Percentiles rank a stretch among this genome's conserved stretches.
Evolutionary conservation across 2,888 invertebrate species (phyloP).

Genomic region (Ctena decussata): DNA sequence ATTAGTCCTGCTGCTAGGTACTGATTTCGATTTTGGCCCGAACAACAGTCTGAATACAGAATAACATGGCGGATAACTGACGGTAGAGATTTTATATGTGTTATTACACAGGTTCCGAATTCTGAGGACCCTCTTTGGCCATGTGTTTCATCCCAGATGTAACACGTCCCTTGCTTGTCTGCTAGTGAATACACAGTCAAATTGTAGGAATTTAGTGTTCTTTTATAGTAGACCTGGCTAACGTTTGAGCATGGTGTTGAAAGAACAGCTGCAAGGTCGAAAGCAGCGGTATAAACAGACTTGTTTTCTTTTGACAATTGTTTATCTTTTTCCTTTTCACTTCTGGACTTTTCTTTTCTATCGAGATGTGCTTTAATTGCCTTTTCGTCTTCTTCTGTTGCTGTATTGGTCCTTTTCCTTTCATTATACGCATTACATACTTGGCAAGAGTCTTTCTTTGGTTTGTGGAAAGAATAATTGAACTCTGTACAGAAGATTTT

Average conservation of each 20-base stretch:
- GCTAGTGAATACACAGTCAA: conserved; percentile 42
- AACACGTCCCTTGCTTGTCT: conserved; percentile 28
- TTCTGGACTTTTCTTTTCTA: conserved; percentile 38
- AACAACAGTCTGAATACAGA: conserved; percentile 47
- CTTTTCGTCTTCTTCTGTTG: background rate
- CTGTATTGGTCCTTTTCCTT: conserved; percentile 22
- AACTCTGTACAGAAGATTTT: conserved; percentile 54
- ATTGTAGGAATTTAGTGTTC: conserved; percentile 51
- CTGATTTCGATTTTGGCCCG: conserved; percentile 47
- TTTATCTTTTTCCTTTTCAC: conserved; percentile 47
- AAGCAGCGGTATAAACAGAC: conserved; percentile 23
- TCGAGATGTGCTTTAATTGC: conserved; percentile 15
- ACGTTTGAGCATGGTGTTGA: conserved; percentile 48
- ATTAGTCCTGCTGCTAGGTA: conserved; percentile 39
- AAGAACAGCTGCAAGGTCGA: conserved; percentile 53
- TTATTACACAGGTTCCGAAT: conserved; percentile 39
- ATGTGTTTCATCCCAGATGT: conserved; percentile 40
- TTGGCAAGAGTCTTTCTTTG: conserved; percentile 56
- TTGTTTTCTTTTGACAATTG: no score
- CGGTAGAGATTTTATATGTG: conserved; percentile 24
- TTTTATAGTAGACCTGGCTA: conserved; percentile 42
- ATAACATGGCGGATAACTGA: conserved; percentile 23
- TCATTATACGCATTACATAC: conserved; percentile 39
- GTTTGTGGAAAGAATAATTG: conserved; percentile 58
- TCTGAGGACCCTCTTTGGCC: conserved; percentile 44